Conservation (phyloP, 2,113 vertebrate species). For the Brachypodius melanocephalos region DNA sequence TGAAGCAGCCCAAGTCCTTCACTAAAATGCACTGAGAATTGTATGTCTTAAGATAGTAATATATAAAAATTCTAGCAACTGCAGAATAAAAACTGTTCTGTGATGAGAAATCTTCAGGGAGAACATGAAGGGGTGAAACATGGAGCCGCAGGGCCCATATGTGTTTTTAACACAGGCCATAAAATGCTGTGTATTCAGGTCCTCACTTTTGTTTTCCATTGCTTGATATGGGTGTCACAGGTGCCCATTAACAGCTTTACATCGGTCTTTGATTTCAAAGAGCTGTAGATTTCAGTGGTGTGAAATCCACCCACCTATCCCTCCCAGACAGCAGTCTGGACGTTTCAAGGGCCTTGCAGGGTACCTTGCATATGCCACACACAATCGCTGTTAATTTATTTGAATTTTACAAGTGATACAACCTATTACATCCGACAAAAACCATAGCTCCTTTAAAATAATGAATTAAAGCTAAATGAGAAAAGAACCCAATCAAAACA, state of each 20-base stretch:
- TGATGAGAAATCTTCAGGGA: not conserved
- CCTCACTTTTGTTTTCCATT: not conserved
- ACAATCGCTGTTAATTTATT: not conserved
- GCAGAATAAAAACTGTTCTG: not conserved
- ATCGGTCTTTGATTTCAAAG: not conserved
- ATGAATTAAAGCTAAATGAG: not conserved
- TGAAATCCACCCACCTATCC: not conserved
- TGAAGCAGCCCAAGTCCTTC: not conserved
- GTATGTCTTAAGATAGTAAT: not conserved
- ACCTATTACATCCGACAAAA: not conserved
- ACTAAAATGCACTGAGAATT: not conserved
- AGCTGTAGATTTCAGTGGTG: not conserved
- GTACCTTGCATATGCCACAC: not conserved
- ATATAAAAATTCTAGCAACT: not conserved
- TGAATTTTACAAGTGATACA: not conserved
- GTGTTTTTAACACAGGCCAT: not conserved
- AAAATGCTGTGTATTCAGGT: not conserved
- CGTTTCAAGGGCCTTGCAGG: not conserved
- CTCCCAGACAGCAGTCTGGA: not conserved
- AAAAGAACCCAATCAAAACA: not conserved
- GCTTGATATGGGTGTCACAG: not conserved
- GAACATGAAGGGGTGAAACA: not conserved
- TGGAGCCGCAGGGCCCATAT: not conserved
- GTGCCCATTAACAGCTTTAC: not conserved
- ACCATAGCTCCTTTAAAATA: not conserved